Base-by-base conservation (phyloP, 2,888 invertebrate species). In the Meiosimyza platycephala region DNA sequence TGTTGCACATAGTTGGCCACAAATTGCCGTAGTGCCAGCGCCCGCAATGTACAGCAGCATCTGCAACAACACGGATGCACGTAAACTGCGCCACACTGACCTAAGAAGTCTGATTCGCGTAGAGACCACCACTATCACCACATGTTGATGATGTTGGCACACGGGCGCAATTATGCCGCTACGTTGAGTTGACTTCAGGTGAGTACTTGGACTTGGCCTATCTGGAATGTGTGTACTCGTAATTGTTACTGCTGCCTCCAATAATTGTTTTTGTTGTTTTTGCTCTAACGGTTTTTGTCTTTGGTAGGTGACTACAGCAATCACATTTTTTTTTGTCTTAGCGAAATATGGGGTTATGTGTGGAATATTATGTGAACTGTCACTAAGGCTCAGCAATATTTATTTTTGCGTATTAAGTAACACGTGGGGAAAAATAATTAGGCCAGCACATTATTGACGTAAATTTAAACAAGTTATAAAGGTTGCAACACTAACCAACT, bases 131-230 rank as follows among this genome's bases (percentile, higher is more conserved):
- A 57, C 11, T 16, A n/a, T 18, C 22, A 54, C 18, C 67, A n/a
- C 64, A 47, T 22, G 55, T 22, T 12, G 13, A 33, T 16, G 28
- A 16, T 55, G 67, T 16, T 40, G 47, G 60, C 69, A 52, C 67
- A 18, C 57, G 55, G 67, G 50, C 18, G 67, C 57, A 65, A 65
- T 65, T 52, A 65, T 52, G 52, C n/a, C 18, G 47, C 33, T 54
- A 57, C 57, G 48, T 40, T 40, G 40, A 40, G 40, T 40, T 40
- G 40, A 40, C 40, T 40, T 40, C 7, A 40, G 40, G 5, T 40
- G 40, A 40, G 40, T 40, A 57, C 67, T 57, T 55, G 55, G 67
- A 67, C 66, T 67, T 67, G 67, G 67, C 57, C 67, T 55, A 55
- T 48, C 50, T 69, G 69, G 69, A 51, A 69, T 54, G 18, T 18